Conservation (phyloP, 2,888 invertebrate genomes). For the Prostheceraeus crozeri region DNA sequence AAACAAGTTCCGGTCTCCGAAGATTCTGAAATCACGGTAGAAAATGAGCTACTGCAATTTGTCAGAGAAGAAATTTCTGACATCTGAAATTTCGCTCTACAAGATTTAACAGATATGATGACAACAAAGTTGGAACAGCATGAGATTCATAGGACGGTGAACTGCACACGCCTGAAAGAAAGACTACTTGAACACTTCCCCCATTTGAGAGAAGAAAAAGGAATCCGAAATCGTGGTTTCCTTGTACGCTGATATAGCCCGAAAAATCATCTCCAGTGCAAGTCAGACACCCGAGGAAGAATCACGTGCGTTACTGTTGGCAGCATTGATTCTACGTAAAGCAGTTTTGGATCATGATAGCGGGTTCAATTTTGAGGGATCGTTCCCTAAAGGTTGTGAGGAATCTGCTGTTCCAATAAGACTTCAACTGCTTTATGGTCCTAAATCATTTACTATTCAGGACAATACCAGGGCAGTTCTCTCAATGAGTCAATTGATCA, state of each 20-base stretch:
- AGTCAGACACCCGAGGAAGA: conserved; percentile 38
- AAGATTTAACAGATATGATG: conserved; percentile 40
- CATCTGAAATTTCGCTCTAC: conserved; percentile 35
- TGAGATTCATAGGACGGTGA: conserved; percentile 36
- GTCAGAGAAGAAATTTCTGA: conserved; percentile 39
- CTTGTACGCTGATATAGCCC: conserved; percentile 34
- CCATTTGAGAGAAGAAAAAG: conserved; percentile 38
- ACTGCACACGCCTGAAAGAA: conserved; percentile 37
- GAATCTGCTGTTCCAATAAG: no score
- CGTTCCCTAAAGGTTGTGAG: conserved; percentile 35
- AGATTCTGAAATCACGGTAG: conserved; percentile 36
- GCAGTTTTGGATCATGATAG: conserved; percentile 38
- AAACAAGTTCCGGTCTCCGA: conserved; percentile 32
- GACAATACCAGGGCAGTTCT: no score
- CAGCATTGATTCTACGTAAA: conserved; percentile 38
- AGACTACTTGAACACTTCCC: conserved; percentile 38
- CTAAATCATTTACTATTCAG: no score
- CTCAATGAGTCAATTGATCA: no score
- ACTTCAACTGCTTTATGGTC: no score
- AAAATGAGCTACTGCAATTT: conserved; percentile 39
- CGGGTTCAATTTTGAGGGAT: conserved; percentile 35
- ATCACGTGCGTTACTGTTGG: conserved; percentile 38
- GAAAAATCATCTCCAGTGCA: conserved; percentile 36
- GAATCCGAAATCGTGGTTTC: conserved; percentile 33
- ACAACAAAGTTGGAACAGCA: conserved; percentile 34